These are phyloP conservation scores for Dexiosoma caninum DNA, from an alignment of 2,888 invertebrate species.

Conservation along the genomic window DNA sequence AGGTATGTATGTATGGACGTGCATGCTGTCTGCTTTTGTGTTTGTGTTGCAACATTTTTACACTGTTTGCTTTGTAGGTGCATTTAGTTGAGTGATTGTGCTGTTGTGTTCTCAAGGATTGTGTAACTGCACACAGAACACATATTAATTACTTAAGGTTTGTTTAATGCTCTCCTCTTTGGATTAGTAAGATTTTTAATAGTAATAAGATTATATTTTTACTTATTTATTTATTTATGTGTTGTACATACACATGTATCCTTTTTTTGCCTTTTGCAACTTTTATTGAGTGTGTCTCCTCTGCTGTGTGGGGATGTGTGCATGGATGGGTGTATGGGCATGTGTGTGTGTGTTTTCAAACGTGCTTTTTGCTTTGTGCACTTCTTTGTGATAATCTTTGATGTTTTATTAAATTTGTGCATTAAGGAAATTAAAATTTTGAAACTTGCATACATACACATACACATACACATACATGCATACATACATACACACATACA, in stretches of 20 bases:
- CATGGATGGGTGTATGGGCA: no score
- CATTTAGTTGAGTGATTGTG: not conserved
- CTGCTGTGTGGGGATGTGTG: not conserved
- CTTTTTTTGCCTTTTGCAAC: no score
- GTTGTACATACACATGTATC: no score
- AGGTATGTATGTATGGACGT: not conserved
- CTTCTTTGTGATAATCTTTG: slow-evolving; percentile 19
- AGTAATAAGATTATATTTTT: slow-evolving; percentile 37
- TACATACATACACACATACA: no score
- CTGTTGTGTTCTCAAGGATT: not conserved
- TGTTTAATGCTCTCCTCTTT: slow-evolving; percentile 1
- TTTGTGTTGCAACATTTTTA: slow-evolving; percentile 15
- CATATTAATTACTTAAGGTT: slow-evolving; percentile 58
- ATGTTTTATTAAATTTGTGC: slow-evolving; percentile 38
- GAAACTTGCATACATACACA: not conserved
- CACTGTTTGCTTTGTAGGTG: not conserved
- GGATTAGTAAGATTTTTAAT: slow-evolving; percentile 47
- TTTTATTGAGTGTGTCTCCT: not conserved
- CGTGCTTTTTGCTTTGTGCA: slow-evolving; percentile 14
- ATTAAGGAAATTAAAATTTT: slow-evolving; percentile 54
- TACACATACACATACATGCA: no score
- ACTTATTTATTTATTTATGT: not conserved
- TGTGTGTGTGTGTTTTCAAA: slow-evolving; percentile 15
- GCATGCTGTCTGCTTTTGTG: not conserved
- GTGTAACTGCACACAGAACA: slow-evolving; percentile 29